Evolutionary conservation across 2,888 invertebrate genomes (phyloP), one percentile per base, ranked within the genome.

Genomic region (Ceraclea dissimilis): DNA sequence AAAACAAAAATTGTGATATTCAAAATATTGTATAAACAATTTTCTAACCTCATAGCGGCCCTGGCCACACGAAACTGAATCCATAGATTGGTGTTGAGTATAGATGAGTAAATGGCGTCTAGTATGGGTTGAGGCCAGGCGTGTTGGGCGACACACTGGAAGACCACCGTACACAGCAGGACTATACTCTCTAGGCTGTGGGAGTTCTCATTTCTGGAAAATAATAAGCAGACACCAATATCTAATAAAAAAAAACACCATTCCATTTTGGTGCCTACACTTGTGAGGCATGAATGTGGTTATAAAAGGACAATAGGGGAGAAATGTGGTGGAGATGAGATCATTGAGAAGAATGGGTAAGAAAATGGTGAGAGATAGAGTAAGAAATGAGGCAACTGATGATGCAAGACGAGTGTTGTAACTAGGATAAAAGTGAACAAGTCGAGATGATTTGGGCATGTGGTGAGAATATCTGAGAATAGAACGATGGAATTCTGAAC

Each of bases 21-120:
- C 2, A 39, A 39, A 13, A 39, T 8, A 39, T 6, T 26, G 10
- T 39, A 39, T 39, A 8, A 8, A 8, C 2, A 39, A 13, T 8
- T 16, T 13, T 2, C 70, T 49, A 84, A 90, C 78, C 93, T 80
- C 17, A 92, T 82, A 0, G 93, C 93, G 13, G 92, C 90, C 54
- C 94, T 79, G 0, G 88, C 93, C 47, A 95, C 86, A 61, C 91
- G 81, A 70, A 93, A 96, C 65, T 89, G 86, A 4, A 88, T 84
- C 91, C 93, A 93, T 2, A 86, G 81, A 65, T 89, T 86, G 0
- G 84, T 81, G 10, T 71, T 72, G 0, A 67, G 66, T 1, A 81
- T 68, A 8, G 82, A 79, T n/a, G 72, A 75, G 55, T 83, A 73
- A 49, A 91, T 77, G 1, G 79, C 76, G 49, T 76, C 71, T 33